Percentiles rank a stretch among this genome's conserved stretches.
Evolutionary conservation across 2,113 vertebrate genomes (phyloP).

Genomic region (Pavo muticus): DNA sequence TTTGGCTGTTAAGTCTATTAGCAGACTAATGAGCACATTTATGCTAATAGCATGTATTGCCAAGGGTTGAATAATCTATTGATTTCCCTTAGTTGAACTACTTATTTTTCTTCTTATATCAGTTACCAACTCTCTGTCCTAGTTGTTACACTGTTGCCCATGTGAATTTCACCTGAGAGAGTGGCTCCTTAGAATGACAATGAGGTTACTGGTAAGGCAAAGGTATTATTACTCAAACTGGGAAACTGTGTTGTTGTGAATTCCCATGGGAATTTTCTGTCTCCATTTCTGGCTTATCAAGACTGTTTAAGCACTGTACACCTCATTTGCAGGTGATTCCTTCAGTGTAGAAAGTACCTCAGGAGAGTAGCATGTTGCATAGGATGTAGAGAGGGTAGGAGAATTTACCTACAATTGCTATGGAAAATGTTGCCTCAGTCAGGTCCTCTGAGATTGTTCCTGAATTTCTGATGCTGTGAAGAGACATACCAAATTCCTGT

Average conservation of each 20-base stretch:
- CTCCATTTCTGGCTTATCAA: background rate
- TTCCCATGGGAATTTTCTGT: background rate
- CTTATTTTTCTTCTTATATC: conserved; percentile 12
- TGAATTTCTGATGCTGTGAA: background rate
- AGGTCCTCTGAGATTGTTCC: background rate
- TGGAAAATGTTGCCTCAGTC: background rate
- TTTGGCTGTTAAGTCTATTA: conserved; percentile 19
- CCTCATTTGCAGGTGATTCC: background rate
- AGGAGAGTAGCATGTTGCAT: accelerated
- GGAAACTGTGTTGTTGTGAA: background rate
- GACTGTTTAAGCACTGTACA: accelerated
- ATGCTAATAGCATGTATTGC: conserved; percentile 29
- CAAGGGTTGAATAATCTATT: conserved; percentile 35
- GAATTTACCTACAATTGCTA: background rate
- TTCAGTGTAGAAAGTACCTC: background rate
- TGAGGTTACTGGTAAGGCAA: background rate
- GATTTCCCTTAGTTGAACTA: conserved; percentile 4
- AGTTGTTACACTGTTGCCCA: background rate
- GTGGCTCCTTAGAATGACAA: background rate
- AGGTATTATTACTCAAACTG: background rate
- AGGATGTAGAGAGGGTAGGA: background rate
- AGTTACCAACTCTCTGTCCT: background rate
- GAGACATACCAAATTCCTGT: background rate
- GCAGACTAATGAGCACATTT: conserved; percentile 17
- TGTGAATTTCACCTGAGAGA: background rate